These are phyloP conservation scores for Brachynemurus nebulosus DNA, from an alignment of 2,888 invertebrate species.

Conservation along the genomic window DNA sequence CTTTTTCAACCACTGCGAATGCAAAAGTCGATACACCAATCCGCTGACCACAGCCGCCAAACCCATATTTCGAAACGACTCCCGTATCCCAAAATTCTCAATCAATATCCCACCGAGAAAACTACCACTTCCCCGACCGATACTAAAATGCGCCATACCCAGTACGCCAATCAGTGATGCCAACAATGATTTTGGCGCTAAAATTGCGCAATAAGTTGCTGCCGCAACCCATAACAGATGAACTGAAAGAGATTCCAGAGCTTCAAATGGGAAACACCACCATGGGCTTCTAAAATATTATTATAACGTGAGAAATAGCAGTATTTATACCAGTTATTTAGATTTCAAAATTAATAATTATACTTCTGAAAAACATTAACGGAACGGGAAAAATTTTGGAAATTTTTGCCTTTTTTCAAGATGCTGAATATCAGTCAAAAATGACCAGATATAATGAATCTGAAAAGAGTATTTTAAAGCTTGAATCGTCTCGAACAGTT, in stretches of 20 bases:
- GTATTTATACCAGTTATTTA: neutral
- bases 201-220: conserved; percentile 70
- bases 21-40: conserved; percentile 51
- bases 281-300: conserved; percentile 55
- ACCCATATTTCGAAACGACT: conserved; percentile 69
- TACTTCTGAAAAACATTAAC: no score
- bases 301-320: neutral
- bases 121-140: conserved; percentile 70
- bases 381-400: neutral
- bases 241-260: conserved; percentile 71
- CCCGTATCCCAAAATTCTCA: conserved; percentile 57
- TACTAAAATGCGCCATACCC: conserved; percentile 80
- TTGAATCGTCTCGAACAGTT: no score
- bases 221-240: conserved; percentile 87
- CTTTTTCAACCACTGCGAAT: conserved; percentile 61
- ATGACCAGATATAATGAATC: no score
- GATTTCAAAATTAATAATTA: no score
- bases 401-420: no score
- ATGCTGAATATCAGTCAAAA: no score
- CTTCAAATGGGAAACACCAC: conserved; percentile 83
- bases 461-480: no score
- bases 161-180: conserved; percentile 78
- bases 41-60: conserved; percentile 57
- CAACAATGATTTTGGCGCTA: conserved; percentile 69
- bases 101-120: conserved; percentile 68